A percentile compares a stretch with the other conserved stretches of the same genome.
Evolutionary conservation across 1,140 invertebrate genomes (phyloP).

Genomic region (Drosophila seguyi): DNA sequence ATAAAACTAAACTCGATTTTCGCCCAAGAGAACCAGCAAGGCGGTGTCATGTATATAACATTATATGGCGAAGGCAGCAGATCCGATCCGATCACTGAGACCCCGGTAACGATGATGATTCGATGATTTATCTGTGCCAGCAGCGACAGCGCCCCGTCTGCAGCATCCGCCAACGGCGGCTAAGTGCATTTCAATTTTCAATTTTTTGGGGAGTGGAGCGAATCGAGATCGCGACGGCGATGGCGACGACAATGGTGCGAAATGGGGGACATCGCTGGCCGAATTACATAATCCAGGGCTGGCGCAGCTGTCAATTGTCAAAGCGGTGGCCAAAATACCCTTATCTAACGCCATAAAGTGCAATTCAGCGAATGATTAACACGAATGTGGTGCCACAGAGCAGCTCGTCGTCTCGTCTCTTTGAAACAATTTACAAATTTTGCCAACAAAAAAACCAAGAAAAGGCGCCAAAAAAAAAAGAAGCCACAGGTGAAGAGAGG

Average conservation of each 20-base stretch:
- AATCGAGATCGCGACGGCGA: constrained; percentile 29
- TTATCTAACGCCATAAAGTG: constrained; percentile 78
- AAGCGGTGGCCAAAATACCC: constrained; percentile 29
- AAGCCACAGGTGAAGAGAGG: constrained; percentile 46
- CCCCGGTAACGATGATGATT: constrained; percentile 17
- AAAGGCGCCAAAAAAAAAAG: constrained; percentile 34
- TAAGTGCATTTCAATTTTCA: constrained; percentile 55
- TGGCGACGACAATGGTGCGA: constrained; percentile 32
- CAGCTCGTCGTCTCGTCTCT: constrained; percentile 39
- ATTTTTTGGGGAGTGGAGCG: constrained; percentile 50
- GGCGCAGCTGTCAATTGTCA: constrained; percentile 57
- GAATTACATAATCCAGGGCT: constrained; percentile 54
- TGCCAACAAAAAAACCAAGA: constrained; percentile 39
- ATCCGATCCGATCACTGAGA: constrained; percentile 10
- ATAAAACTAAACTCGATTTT: constrained; percentile 34
- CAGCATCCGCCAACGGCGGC: constrained; percentile 29
- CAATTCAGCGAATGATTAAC: constrained; percentile 82
- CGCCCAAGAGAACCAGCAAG: constrained; percentile 24
- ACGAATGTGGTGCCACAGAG: constrained; percentile 37
- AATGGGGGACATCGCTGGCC: constrained; percentile 52
- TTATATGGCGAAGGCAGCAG: constrained; percentile 8
- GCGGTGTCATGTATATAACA: neutral
- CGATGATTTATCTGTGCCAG: constrained; percentile 57
- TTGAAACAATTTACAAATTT: constrained; percentile 73
- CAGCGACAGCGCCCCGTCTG: constrained; percentile 32